These are phyloP conservation scores for Gymnopithys bicolor DNA, from an alignment of 2,797 vertebrate genomes.

Conservation along the genomic window DNA sequence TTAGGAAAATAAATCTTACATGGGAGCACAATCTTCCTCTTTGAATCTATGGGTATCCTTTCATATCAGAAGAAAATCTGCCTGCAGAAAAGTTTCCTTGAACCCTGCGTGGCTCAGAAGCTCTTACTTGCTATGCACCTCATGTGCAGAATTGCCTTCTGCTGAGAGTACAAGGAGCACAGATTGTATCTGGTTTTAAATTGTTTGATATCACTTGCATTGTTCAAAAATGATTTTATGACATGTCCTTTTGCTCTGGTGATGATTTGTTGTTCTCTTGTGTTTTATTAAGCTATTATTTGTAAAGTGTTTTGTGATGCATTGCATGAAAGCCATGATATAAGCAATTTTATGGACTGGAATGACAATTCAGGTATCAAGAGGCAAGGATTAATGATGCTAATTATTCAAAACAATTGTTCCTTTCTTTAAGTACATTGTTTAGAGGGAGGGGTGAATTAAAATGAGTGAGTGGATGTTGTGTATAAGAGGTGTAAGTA, in stretches of 20 bases:
- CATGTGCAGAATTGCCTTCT: constrained; percentile 17
- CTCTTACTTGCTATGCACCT: constrained; percentile 24
- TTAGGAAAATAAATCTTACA: neutral
- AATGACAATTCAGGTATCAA: constrained; percentile 56
- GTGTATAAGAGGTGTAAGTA: neutral
- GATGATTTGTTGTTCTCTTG: constrained; percentile 50
- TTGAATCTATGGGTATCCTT: neutral
- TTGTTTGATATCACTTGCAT: neutral
- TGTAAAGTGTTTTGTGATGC: constrained; percentile 44
- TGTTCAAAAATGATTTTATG: constrained; percentile 49
- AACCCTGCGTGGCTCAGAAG: neutral
- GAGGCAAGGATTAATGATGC: constrained; percentile 38
- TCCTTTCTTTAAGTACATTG: constrained; percentile 31
- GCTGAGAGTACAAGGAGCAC: neutral
- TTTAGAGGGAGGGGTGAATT: neutral
- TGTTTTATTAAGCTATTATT: constrained; percentile 63
- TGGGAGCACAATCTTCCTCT: neutral
- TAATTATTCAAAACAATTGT: constrained; percentile 56
- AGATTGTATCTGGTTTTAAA: constrained; percentile 27
- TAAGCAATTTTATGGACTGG: constrained; percentile 22
- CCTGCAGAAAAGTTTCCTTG: neutral
- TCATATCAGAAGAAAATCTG: neutral
- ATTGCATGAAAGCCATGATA: constrained; percentile 16
- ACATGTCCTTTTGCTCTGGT: constrained; percentile 38
- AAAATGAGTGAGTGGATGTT: neutral